Evolutionary conservation across 2,888 invertebrate genomes (phyloP).

Genomic region (Gandaritis pyraliata): DNA sequence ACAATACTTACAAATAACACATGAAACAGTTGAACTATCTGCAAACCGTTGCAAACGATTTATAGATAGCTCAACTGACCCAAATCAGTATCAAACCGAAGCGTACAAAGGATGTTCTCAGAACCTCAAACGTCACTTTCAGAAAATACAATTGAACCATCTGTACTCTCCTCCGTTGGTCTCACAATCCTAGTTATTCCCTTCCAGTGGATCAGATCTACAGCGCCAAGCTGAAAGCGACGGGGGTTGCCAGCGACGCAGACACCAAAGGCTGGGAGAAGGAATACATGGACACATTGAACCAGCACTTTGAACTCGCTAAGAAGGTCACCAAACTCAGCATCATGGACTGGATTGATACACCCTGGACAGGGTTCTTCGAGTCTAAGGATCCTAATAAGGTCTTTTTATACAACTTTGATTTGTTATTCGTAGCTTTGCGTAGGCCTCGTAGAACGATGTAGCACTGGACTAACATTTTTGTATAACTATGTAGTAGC

Average conservation of each 20-base stretch:
- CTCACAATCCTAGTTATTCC: not conserved
- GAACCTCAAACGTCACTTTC: no score
- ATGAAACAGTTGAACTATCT: no score
- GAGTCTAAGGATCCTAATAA: conserved; percentile 92
- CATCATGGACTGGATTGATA: conserved; percentile 98
- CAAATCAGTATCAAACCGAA: no score
- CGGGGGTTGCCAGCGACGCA: conserved; percentile 88
- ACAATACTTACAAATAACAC: no score
- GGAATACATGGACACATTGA: conserved; percentile 73
- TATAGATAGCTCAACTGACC: no score
- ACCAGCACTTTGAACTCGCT: conserved; percentile 73
- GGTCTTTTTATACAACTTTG: conserved; percentile 43
- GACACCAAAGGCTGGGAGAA: conserved; percentile 85
- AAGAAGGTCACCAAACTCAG: conserved; percentile 76
- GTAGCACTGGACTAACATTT: not conserved
- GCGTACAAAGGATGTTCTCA: no score
- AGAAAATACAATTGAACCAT: no score
- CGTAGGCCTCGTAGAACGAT: not conserved
- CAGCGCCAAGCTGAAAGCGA: conserved; percentile 88
- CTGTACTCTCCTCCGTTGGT: no score
- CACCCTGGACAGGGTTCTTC: conserved; percentile 96
- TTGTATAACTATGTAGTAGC: no score
- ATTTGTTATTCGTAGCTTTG: not conserved
- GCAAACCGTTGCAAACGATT: no score
- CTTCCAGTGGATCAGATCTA: conserved; percentile 88